phyloP scores from a whole-genome alignment of 1,140 invertebrate species.

The Drosophila leontia region DNA sequence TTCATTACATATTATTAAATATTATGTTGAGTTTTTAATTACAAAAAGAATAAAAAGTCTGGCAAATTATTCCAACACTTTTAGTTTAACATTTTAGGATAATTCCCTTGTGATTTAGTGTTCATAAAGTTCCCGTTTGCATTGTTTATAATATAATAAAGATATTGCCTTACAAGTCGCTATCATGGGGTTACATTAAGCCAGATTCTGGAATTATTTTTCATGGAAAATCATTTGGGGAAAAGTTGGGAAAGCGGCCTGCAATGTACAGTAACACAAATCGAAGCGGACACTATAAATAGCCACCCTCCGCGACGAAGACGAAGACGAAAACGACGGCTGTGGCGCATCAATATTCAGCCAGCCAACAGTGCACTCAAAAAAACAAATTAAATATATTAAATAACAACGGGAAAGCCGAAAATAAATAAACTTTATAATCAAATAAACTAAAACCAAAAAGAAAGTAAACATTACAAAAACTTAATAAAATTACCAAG shows the following conservation, averaged over 20 bases:
- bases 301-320: constrained; percentile 66
- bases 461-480: background rate
- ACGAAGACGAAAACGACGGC: constrained; percentile 47
- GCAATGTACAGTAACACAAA: constrained; percentile 75
- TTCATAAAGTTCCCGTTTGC: background rate
- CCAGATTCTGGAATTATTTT: constrained; percentile 20
- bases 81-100: background rate
- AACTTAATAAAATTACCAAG: background rate
- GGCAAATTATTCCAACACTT: too few species aligned
- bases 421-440: too few species aligned
- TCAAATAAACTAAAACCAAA: too few species aligned
- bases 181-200: constrained; percentile 9
- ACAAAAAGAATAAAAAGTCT: background rate
- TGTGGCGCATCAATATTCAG: constrained; percentile 72
- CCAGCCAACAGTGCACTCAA: constrained; percentile 1
- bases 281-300: constrained; percentile 78
- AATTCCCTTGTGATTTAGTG: background rate
- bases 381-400: background rate
- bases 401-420: background rate
- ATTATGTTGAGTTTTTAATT: background rate
- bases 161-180: background rate
- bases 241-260: constrained; percentile 32
- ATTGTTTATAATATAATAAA: background rate
- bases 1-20: background rate
- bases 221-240: background rate